phyloP scores from a whole-genome alignment of 2,113 vertebrate genomes.

The Oryzias melastigma region DNA sequence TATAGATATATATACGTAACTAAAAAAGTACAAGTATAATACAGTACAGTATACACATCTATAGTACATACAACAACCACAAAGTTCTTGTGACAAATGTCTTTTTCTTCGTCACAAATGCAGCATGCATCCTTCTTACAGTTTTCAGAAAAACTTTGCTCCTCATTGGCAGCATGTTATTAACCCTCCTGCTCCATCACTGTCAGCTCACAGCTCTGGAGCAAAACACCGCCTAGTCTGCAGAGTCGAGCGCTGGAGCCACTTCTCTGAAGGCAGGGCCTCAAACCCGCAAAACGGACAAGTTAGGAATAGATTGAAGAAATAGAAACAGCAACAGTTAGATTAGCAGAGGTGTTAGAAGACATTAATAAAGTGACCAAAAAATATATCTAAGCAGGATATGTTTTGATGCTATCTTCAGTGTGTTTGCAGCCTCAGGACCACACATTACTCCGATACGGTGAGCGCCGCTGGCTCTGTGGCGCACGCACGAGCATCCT shows the following conservation, averaged over 20 bases:
- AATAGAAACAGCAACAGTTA: background rate
- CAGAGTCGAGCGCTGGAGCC: constrained; percentile 4
- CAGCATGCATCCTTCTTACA: too few relatives aligned
- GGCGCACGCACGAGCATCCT: background rate
- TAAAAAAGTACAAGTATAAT: too few relatives aligned
- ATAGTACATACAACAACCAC: too few relatives aligned
- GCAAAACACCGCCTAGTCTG: constrained; percentile 1
- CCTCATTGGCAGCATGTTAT: too few relatives aligned
- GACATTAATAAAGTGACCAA: background rate
- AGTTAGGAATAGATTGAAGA: too few relatives aligned
- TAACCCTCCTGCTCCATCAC: constrained; percentile 30
- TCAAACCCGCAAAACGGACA: background rate
- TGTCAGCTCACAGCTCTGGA: constrained; percentile 31
- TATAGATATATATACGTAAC: too few relatives aligned
- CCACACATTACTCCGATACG: constrained; percentile 29
- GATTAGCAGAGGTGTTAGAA: background rate
- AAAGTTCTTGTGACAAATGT: too few relatives aligned
- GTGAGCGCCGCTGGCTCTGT: constrained; percentile 4
- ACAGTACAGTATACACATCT: too few relatives aligned
- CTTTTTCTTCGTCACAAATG: too few relatives aligned
- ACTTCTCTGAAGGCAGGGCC: constrained; percentile 18
- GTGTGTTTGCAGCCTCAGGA: constrained; percentile 37
- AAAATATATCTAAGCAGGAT: background rate
- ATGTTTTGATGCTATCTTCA: constrained; percentile 49
- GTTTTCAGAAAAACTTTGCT: too few relatives aligned